These are phyloP conservation scores for Smittia sp. DNA, from an alignment of 2,888 invertebrate species.

Conservation along the genomic window DNA sequence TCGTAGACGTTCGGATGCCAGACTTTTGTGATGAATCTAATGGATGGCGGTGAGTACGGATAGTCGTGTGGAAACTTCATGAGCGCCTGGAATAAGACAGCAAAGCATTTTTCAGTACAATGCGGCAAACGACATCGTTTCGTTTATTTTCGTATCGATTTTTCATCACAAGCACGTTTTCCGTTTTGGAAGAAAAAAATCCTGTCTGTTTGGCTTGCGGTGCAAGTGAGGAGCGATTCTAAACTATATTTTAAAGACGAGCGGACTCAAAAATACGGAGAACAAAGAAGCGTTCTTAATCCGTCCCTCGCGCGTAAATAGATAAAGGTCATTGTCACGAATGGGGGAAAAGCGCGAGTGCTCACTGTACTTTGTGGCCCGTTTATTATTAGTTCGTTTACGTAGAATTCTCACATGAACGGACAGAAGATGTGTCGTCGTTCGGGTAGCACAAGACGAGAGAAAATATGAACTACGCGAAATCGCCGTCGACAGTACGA, in stretches of 20 bases:
- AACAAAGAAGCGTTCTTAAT: not conserved
- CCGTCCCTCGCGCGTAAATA: slow-evolving; percentile 25
- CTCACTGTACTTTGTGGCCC: not conserved
- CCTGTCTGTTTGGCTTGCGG: not conserved
- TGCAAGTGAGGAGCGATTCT: not conserved
- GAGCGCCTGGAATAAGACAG: slow-evolving; percentile 74
- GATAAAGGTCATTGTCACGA: slow-evolving; percentile 39
- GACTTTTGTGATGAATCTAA: slow-evolving; percentile 97
- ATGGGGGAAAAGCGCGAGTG: not conserved
- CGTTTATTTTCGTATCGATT: slow-evolving; percentile 29
- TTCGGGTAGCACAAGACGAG: not conserved
- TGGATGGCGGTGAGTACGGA: slow-evolving; percentile 97
- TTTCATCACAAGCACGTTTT: slow-evolving; percentile 27
- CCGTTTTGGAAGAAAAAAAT: slow-evolving; percentile 14
- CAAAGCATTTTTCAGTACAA: slow-evolving; percentile 6
- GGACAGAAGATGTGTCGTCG: slow-evolving; percentile 4
- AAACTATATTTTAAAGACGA: too few relatives aligned
- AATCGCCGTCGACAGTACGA: not conserved
- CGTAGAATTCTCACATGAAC: not conserved
- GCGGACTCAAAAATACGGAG: not conserved
- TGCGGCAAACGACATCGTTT: not conserved
- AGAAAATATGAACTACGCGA: not conserved
- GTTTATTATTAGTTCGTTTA: slow-evolving; percentile 12
- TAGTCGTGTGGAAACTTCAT: slow-evolving; percentile 99
- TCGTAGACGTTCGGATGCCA: slow-evolving; percentile 98